Evolutionary conservation across 2,797 vertebrate genomes (phyloP).

Genomic region (Acanthiza pusilla): DNA sequence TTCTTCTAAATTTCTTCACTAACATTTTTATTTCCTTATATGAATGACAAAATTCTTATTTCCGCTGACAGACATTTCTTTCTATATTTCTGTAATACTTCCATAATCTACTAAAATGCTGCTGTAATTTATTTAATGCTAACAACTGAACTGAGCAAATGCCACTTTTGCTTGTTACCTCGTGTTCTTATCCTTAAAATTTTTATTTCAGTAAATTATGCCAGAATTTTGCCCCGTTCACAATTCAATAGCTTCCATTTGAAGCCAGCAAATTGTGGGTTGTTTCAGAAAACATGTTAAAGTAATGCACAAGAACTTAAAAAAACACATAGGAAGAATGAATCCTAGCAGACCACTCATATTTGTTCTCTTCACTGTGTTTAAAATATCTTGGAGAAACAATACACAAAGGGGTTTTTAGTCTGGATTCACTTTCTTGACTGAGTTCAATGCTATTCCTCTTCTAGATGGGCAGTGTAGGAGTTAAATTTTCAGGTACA

Average conservation of each 20-base stretch:
- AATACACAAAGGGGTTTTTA: not conserved
- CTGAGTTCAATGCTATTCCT: not conserved
- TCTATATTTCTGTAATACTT: not conserved
- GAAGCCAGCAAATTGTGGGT: not conserved
- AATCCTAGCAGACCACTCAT: not conserved
- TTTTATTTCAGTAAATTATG: not conserved
- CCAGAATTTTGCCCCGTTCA: not conserved
- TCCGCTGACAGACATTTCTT: not conserved
- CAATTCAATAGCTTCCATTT: not conserved
- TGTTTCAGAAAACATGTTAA: not conserved
- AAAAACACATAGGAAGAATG: not conserved
- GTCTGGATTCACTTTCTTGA: not conserved
- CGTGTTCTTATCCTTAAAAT: not conserved
- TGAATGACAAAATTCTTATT: not conserved
- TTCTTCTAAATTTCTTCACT: not conserved
- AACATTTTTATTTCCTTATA: slow-evolving; percentile 4
- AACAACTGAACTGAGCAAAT: not conserved
- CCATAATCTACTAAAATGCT: not conserved
- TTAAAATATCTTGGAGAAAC: not conserved
- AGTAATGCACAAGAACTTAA: not conserved
- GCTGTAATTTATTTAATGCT: not conserved
- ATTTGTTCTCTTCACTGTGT: not conserved
- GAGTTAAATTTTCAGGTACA: not conserved
- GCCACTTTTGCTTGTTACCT: not conserved
- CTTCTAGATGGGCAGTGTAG: not conserved